Base-by-base conservation (phyloP, 2,888 invertebrate species). In the Drosophila formosana region DNA sequence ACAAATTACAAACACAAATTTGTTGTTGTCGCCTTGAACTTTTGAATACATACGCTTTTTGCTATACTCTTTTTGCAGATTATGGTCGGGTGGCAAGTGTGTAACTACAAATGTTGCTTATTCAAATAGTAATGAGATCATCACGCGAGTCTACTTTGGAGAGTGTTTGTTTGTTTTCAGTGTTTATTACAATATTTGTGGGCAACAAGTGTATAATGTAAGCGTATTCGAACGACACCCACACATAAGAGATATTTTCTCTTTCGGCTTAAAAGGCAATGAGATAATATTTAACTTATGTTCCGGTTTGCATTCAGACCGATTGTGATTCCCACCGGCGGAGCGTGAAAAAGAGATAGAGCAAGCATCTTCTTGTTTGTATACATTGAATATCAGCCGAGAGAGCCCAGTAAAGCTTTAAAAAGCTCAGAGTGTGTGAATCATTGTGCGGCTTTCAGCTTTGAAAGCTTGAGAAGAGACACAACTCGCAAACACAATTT, bases 371-470 rank as follows among this genome's bases (percentile, higher is more conserved):
- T 49, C 9, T 49, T 30, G 8, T 49, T 5, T 23, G 18, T 37
- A 37, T 37, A 34, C 37, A 34, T 34, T 37, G n/a, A 37, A n/a
- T 11, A 51, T 18, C 23, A 53, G 13, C 13, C 2, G 32, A 2
- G 9, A 46, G 56, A 56, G 55, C n/a, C 9, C 11, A 6, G 5
- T 5, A 13, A 3, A 45, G 56, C 56, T 56, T 23, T 25, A 0
- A 11, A 28, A 39, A 49, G 57, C 49, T 58, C 13, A 1, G 8
- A 28, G 11, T 45, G 9, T 8, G 61, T 41, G 11, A 9, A 47
- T 37, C 2, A 7, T 7, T 18, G 7, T 41, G 2, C 3, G 11
- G 6, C 11, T 13, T 7, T 26, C 23, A 50, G 18, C 3, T 8
- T 50, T 1, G 4, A 18, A 47, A 47, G 46, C 37, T 37, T 30